Base-by-base conservation (phyloP, 2,797 vertebrate species). In the Coregonus sp. region DNA sequence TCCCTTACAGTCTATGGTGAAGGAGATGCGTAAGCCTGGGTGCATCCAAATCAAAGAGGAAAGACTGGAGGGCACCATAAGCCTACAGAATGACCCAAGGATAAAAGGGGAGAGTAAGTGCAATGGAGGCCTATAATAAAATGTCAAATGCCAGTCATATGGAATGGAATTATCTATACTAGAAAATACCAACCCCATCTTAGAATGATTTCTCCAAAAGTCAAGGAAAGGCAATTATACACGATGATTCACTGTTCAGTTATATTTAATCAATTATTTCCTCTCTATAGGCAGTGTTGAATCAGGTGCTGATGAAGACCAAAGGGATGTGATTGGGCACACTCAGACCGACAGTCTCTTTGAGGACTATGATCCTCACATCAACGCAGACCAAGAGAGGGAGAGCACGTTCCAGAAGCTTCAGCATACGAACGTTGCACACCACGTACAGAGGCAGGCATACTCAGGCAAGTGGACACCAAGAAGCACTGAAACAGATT, bases 31-130 rank as follows among this genome's bases (percentile, higher is more conserved):
- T 66, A 31, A 35, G 12, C 31, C 66, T 68, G 66, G 29, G 15
- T 33, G 14, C 31, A 72, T 72, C 29, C 71, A 54, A 35, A 72
- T 72, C 52, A 72, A 72, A 31, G 71, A 72, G 52, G 71, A 72
- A 72, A n/a, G 51, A 72, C 51, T 33, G 29, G 71, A 72, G 29
- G 52, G 54, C 18, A n/a, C 29, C 29, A 33, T 52, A 54, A 54
- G 29, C 25, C 15, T 51, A 18, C 51, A 72, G 2, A 47, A 11
- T 47, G 11, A 47, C 40, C 40, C 40, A 47, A 18, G 5, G 56
- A 59, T 59, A 20, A 59, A 59, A 7, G 52, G 51, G 31, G 52
- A 56, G 31, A n/a, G 71, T 72, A 72, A 72, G 71, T 72, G 66
- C 2, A 68, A 56, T 56, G 5, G 29, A 52, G 15, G 16, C 16